Conservation (phyloP, 2,797 vertebrate genomes). For the Thalassophryne amazonica region DNA sequence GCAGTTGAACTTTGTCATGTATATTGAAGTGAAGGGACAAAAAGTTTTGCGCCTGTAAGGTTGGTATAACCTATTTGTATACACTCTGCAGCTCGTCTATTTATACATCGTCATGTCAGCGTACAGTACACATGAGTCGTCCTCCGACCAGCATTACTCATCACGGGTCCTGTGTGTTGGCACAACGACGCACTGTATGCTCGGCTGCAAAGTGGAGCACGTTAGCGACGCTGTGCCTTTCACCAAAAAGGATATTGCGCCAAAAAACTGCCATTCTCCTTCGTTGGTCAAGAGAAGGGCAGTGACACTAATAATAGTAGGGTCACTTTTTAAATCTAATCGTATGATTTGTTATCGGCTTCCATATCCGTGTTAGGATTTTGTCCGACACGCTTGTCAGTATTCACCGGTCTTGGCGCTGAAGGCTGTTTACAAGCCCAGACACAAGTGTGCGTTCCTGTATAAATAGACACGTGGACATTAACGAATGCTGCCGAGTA, state of each 20-base stretch:
- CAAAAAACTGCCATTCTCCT: too few species aligned
- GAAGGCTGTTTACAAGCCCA: conserved; percentile 21
- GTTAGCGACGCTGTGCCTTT: conserved; percentile 8
- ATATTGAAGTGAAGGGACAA: too few species aligned
- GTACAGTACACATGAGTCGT: background rate
- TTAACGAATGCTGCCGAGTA: conserved; percentile 3
- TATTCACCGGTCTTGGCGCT: conserved; percentile 13
- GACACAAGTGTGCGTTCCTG: conserved; percentile 7
- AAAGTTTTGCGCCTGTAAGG: too few species aligned
- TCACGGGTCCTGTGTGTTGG: conserved; percentile 37
- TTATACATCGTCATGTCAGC: too few species aligned
- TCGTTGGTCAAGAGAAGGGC: too few species aligned
- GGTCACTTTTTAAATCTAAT: conserved; percentile 1
- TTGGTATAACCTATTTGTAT: background rate
- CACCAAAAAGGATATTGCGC: conserved; percentile 13
- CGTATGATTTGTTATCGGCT: conserved; percentile 10
- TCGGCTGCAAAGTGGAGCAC: conserved; percentile 8
- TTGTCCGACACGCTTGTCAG: conserved; percentile 4
- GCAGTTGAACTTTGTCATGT: too few species aligned
- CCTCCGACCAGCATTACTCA: conserved; percentile 38
- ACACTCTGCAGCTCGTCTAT: background rate
- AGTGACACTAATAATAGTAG: background rate
- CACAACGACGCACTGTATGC: conserved; percentile 14
- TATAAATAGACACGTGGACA: conserved; percentile 22
- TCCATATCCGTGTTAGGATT: background rate